Base-by-base conservation (phyloP, 2,113 vertebrate genomes). In the Apodemus sylvaticus region DNA sequence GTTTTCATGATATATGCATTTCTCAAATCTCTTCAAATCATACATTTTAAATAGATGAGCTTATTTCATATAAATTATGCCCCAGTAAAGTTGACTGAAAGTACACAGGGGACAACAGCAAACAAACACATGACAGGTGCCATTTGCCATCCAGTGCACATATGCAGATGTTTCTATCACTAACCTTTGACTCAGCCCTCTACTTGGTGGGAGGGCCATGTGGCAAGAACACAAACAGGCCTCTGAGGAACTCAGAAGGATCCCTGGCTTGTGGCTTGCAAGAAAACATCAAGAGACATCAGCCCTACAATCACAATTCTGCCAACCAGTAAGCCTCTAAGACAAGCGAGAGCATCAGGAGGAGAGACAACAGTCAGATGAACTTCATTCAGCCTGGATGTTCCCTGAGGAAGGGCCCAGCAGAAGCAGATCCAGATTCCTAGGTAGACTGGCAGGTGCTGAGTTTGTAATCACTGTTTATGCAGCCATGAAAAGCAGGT, bases 41-140 rank as follows among this genome's bases (percentile, higher is more conserved):
- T 14, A 87, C 12, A 85, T 26, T 93, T 82, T 82, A 87, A 82
- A 83, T n/a, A n/a, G n/a, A 90, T 73, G 16, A 24, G 68, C 48
- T 92, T 82, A 82, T 42, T 82, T 7, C 53, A 71, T 34, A 34
- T 55, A 79, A 93, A 91, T 73, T 73, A 29, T 20, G 90, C 13
- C 66, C 86, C 88, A 96, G 86, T 88, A 89, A 88, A 86, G 48
- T 11, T 68, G 31, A 68, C 8, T 74, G 26, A 92, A 90, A 93
- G 81, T 22, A 85, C 85, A 62, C 3, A 89, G 34, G 39, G 55
- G 81, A 86, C 24, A 48, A 36, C 13, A 64, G 73, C 14, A 62
- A 86, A 34, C 51, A 93, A 45, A 26, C 17, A 24, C 8, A 7
- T 60, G 71, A 20, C 60, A 66, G 93, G 29, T 1, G 3, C 60